Base-by-base conservation (phyloP, 1,140 invertebrate genomes). In the Hypothenemus hampei region DNA sequence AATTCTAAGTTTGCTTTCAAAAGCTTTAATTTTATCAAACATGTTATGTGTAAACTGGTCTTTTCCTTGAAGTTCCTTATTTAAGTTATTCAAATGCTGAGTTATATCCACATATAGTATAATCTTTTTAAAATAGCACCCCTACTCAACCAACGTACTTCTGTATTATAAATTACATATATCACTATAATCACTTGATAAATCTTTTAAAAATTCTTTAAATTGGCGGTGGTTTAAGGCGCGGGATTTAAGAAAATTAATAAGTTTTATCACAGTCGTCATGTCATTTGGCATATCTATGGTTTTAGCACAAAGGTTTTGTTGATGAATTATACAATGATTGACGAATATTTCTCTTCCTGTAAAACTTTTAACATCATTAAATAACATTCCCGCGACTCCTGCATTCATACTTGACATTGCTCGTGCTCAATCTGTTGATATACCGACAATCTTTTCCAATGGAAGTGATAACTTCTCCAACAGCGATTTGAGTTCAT, bases 381-480 rank as follows among this genome's bases (percentile, higher is more conserved):
- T 24, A 65, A 57, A 70, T 63, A 47, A 60, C 59, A 10, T 65
- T 60, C 50, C 61, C 57, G 46, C 64, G 60, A 20, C 53, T 60
- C 54, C 67, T 69, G 45, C 66, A 11, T 59, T 36, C 53, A 50
- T 58, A 46, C 58, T 57, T 58, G 51, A 24, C 66, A 66, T 69
- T 47, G 63, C 61, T 63, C 51, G 62, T 55, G 59, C 66, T 57
- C 62, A 63, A 70, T 68, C 62, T 39, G 57, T 65, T 22, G 58
- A 64, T 56, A 67, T 44, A 47, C 64, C 61, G 44, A 41, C 45
- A 35, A 66, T 51, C 22, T 58, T 59, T 59, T 57, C 57, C 36
- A 59, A 58, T 47, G 26, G 26, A 57, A 59, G 57, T 59, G 51
- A 59, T 46, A 58, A 48, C 35, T 57, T 57, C 36, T 59, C 52